phyloP scores from a whole-genome alignment of 2,797 vertebrate species.

The Sebastes nivosus region DNA sequence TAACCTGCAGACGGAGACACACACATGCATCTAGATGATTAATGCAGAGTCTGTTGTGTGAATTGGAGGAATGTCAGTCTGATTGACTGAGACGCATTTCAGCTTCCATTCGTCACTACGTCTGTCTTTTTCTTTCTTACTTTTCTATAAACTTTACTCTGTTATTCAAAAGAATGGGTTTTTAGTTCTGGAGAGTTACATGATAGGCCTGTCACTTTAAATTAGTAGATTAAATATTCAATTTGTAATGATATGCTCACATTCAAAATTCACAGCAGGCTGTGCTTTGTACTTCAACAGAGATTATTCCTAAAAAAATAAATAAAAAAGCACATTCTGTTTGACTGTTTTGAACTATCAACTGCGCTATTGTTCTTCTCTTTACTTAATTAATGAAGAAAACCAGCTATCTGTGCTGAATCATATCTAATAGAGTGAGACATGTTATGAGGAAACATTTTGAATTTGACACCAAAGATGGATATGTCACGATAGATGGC shows the following conservation, averaged over 20 bases:
- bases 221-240: background rate
- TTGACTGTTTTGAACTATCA: background rate
- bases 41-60: background rate
- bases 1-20: background rate
- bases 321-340: background rate
- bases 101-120: background rate
- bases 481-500: background rate
- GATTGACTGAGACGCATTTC: background rate
- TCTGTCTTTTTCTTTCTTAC: background rate
- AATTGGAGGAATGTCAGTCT: background rate
- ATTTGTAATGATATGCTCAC: background rate
- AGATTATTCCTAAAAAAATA: background rate
- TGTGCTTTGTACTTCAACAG: background rate
- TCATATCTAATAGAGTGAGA: background rate
- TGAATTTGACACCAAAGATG: background rate
- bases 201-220: background rate
- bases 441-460: background rate
- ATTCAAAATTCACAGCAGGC: background rate
- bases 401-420: background rate
- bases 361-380: background rate
- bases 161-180: background rate
- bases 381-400: background rate
- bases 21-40: background rate
- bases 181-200: background rate
- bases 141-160: background rate